These are phyloP conservation scores for Takifugu bimaculatus DNA, from an alignment of 2,113 vertebrate genomes.

Conservation along the genomic window DNA sequence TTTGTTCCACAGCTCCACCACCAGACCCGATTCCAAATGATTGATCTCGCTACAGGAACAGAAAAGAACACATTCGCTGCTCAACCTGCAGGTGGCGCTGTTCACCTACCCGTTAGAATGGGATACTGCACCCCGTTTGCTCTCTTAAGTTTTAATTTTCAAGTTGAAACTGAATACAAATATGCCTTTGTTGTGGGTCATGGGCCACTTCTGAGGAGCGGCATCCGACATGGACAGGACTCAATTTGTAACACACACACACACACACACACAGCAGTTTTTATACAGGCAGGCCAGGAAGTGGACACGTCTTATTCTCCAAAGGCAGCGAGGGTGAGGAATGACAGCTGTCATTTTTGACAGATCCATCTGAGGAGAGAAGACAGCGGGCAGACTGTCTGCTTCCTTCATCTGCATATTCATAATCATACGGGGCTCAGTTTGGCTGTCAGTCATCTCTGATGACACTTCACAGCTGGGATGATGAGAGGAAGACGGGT, in stretches of 20 bases:
- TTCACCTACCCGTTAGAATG: not conserved
- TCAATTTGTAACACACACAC: no score
- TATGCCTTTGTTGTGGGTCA: no score
- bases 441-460: conserved; percentile 54
- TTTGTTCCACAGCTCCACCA: conserved; percentile 98
- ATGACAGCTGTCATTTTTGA: conserved; percentile 42
- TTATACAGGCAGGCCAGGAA: conserved; percentile 1
- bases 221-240: no score
- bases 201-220: no score
- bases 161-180: no score
- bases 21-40: conserved; percentile 88
- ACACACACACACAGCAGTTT: not conserved
- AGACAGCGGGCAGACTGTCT: conserved; percentile 30
- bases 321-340: conserved; percentile 7
- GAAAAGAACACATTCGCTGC: not conserved
- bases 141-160: no score
- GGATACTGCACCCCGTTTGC: not conserved
- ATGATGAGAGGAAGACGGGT: conserved; percentile 30
- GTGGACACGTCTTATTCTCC: conserved; percentile 2
- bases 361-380: conserved; percentile 32
- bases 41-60: conserved; percentile 84
- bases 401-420: conserved; percentile 53
- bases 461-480: conserved; percentile 55
- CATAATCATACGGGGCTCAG: conserved; percentile 34
- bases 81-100: not conserved